These are phyloP conservation scores for Potamilus streckersoni DNA, from an alignment of 1,140 invertebrate species.

Conservation along the genomic window DNA sequence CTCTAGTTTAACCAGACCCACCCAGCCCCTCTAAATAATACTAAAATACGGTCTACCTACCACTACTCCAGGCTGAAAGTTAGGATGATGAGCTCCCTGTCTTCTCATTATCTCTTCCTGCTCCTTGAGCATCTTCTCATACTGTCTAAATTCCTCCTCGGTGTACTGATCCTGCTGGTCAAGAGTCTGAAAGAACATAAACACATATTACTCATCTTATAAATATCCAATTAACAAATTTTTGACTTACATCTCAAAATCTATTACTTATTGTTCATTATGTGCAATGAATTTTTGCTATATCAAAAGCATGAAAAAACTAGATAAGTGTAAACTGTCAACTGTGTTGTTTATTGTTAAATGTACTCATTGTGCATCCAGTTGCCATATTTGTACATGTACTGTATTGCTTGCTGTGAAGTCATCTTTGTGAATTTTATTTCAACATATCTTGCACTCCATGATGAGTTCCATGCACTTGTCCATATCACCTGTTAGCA, in stretches of 20 bases:
- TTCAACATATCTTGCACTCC: too few species aligned
- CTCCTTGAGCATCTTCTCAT: slow-evolving; percentile 72
- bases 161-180: slow-evolving; percentile 83
- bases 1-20: too few species aligned
- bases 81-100: slow-evolving; percentile 38
- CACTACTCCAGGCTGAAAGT: slow-evolving; percentile 52
- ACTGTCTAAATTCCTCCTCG: slow-evolving; percentile 82
- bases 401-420: too few species aligned
- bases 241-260: neutral
- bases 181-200: slow-evolving; percentile 43
- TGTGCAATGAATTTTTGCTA: neutral
- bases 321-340: neutral
- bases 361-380: too few species aligned
- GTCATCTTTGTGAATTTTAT: too few species aligned
- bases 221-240: neutral
- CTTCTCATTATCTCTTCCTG: slow-evolving; percentile 39
- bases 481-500: too few species aligned
- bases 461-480: too few species aligned
- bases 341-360: too few species aligned
- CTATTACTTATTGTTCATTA: neutral
- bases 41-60: slow-evolving; percentile 31
- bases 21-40: too few species aligned
- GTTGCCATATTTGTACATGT: too few species aligned
- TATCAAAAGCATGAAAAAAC: neutral
- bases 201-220: neutral